A percentile compares a stretch with the other conserved stretches of the same genome.
Conservation (phyloP, 2,797 vertebrate species). For the Enteromius radiatus region DNA sequence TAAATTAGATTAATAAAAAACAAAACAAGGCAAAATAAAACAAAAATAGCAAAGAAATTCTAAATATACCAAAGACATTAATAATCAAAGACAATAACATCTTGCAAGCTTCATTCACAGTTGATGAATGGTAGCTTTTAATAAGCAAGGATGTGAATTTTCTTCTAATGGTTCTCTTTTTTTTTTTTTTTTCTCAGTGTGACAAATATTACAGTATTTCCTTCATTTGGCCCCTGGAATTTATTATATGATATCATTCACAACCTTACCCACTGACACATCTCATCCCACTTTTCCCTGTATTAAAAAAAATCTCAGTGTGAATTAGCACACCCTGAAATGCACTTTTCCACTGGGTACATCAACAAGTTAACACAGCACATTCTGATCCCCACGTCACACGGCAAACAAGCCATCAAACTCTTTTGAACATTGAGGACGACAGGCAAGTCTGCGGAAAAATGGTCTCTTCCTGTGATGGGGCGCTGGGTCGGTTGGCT, state of each 20-base stretch:
- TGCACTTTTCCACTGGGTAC: neutral
- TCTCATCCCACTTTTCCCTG: neutral
- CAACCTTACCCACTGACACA: neutral
- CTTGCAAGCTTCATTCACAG: too few relatives aligned
- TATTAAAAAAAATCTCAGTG: neutral
- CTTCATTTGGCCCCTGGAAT: neutral
- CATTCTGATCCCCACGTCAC: conserved; percentile 17
- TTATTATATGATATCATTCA: neutral
- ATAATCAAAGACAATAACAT: too few relatives aligned
- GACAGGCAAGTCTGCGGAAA: conserved; percentile 45
- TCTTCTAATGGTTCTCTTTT: neutral
- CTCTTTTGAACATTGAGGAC: conserved; percentile 29
- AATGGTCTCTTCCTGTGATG: conserved; percentile 35
- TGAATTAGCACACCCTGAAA: neutral
- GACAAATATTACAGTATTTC: neutral
- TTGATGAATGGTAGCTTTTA: neutral
- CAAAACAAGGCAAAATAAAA: neutral
- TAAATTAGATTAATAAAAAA: neutral
- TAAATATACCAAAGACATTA: too few relatives aligned
- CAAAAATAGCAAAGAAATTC: neutral
- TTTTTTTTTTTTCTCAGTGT: too few relatives aligned
- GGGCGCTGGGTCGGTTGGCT: conserved; percentile 13
- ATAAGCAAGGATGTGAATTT: neutral
- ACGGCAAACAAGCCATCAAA: conserved; percentile 53
- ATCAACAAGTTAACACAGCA: conserved; percentile 31